Base-by-base conservation (phyloP, 2,113 vertebrate genomes). In the Aegypius monachus region DNA sequence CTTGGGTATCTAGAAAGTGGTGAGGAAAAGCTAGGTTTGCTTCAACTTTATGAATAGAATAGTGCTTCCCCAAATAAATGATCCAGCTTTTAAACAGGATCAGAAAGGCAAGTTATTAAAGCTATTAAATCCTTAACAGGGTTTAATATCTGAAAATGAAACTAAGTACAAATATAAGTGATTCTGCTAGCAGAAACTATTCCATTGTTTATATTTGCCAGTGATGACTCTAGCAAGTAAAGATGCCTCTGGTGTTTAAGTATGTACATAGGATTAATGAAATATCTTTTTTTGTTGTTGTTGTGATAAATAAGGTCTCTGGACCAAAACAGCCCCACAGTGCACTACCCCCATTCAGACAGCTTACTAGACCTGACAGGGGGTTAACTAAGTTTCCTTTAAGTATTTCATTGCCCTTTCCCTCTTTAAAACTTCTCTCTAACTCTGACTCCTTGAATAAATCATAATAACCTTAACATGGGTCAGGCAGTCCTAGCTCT, bases 371-470 rank as follows among this genome's bases (percentile, higher is more conserved):
- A 89, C 23, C 29, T 87, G 38, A 68, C 52, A 72, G 15, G 17
- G 59, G 36, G n/a, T 61, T 91, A 65, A 70, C 67, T 21, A 56
- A 63, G 7, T 59, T 87, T 58, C 6, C 48, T 53, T n/a, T 20
- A 68, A 79, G 20, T 79, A 34, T 72, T 72, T 18, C 26, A 32
- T 67, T 81, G 29, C 40, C 38, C 50, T 86, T 91, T 75, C 3
- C 12, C 16, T 71, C 18, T 74, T 70, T 11, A n/a, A 52, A 84
- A 68, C 23, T 81, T 80, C 16, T 47, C 31, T 55, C 18, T 43
- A 25, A 43, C 40, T 72, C 62, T 81, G 61, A 93, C 43, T 93
- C 81, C 32, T 89, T 95, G 78, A 95, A 85, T 95, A 96, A 96
- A 87, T 95, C 81, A 65, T 65, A 82, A 16, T 17, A 38, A 25